A percentile compares a stretch with the other conserved stretches of the same genome.
phyloP scores from a whole-genome alignment of 1,140 invertebrate species.

The Anastatus disparis region DNA sequence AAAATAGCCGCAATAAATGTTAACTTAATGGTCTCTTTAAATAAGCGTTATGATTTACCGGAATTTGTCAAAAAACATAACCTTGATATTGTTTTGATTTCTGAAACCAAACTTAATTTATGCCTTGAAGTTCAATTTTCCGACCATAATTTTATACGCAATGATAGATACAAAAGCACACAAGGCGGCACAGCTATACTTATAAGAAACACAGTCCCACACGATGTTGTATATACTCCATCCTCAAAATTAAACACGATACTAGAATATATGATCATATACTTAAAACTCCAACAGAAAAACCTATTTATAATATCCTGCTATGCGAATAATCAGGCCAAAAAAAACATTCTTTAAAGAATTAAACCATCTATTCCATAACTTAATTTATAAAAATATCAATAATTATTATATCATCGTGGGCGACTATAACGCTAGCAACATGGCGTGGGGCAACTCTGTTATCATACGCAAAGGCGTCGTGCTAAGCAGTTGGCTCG shows the following conservation, averaged over 20 bases:
- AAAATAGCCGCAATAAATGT: conserved; percentile 39
- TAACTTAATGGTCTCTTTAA: conserved; percentile 40
- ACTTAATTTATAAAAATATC: conserved; percentile 31
- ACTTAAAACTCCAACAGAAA: conserved; percentile 37
- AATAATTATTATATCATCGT: conserved; percentile 44
- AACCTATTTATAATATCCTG: conserved; percentile 28
- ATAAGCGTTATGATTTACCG: conserved; percentile 30
- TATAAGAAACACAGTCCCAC: conserved; percentile 41
- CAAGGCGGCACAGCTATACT: conserved; percentile 44
- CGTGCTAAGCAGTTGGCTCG: conserved; percentile 32
- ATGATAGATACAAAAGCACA: conserved; percentile 19
- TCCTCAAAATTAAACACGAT: conserved; percentile 25
- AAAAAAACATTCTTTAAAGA: conserved; percentile 33
- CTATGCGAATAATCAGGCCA: conserved; percentile 35
- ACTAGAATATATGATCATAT: conserved; percentile 39
- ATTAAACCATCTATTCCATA: conserved; percentile 37
- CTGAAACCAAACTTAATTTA: conserved; percentile 42
- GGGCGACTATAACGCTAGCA: conserved; percentile 45
- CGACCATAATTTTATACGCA: conserved; percentile 41
- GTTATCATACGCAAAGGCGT: conserved; percentile 31
- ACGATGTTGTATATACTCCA: not conserved
- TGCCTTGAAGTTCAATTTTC: conserved; percentile 27
- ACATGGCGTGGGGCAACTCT: conserved; percentile 37
- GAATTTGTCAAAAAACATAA: conserved; percentile 18
- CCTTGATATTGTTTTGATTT: conserved; percentile 36